Evolutionary conservation across 2,113 vertebrate species (phyloP).

Genomic region (Pedionomus torquatus): DNA sequence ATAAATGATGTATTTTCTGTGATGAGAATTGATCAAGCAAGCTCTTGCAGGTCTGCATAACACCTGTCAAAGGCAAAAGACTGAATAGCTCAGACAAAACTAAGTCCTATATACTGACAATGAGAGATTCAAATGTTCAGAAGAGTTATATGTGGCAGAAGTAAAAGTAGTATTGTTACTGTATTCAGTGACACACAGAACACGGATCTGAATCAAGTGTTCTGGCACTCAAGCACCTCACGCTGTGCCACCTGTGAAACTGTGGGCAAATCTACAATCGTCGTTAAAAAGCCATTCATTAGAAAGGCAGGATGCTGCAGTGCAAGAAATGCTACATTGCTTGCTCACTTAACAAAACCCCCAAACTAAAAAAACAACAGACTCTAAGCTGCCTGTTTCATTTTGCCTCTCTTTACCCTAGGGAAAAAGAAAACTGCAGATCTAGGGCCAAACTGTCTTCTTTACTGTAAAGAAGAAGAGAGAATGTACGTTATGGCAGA

Average conservation of each 20-base stretch:
- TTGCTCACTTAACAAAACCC: background rate
- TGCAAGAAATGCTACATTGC: background rate
- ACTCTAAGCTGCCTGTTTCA: background rate
- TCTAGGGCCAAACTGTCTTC: background rate
- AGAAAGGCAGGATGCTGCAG: fast-evolving
- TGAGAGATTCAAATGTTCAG: background rate
- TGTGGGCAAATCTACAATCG: background rate
- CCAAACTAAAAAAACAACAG: background rate
- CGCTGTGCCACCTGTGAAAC: background rate
- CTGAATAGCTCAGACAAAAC: background rate
- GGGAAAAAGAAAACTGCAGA: background rate
- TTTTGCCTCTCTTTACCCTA: background rate
- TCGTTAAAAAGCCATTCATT: background rate
- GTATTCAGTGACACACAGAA: background rate
- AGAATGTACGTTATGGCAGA: background rate
- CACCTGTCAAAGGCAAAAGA: background rate
- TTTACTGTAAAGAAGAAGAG: background rate
- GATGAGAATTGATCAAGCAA: background rate
- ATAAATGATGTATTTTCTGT: background rate
- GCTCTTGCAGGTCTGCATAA: background rate
- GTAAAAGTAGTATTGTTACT: background rate
- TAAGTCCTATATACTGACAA: background rate
- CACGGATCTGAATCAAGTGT: background rate
- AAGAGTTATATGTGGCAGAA: background rate
- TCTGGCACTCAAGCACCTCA: background rate